phyloP scores from a whole-genome alignment of 2,113 vertebrate species.

The Indicator maculatus region DNA sequence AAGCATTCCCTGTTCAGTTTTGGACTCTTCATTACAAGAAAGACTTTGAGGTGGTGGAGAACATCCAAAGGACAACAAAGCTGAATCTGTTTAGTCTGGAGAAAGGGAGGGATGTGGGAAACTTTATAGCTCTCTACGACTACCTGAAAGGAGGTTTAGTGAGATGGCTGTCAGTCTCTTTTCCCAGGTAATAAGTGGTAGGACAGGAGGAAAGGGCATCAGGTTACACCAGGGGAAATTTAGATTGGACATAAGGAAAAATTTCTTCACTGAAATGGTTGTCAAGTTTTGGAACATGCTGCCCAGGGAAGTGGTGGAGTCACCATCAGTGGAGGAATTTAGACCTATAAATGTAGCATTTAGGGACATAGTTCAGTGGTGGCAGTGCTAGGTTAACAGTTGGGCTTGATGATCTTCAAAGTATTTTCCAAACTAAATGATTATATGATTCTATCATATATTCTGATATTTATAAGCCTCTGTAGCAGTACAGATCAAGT shows the following conservation, averaged over 20 bases:
- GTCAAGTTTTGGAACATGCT: not conserved
- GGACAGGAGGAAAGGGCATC: not conserved
- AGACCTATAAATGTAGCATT: not conserved
- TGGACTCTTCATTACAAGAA: not conserved
- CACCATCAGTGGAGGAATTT: not conserved
- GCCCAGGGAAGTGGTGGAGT: not conserved
- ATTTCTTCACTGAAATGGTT: too few species aligned
- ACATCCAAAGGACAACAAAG: not conserved
- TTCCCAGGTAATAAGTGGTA: not conserved
- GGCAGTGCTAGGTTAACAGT: not conserved
- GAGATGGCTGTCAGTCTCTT: too few species aligned
- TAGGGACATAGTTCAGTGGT: not conserved
- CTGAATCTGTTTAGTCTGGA: too few species aligned
- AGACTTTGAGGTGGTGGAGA: not conserved
- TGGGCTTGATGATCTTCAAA: not conserved
- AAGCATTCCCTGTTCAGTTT: not conserved
- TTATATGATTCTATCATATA: not conserved
- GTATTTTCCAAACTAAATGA: not conserved
- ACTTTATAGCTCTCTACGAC: too few species aligned
- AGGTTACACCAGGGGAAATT: too few species aligned
- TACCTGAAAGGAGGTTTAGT: too few species aligned
- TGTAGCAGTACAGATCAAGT: not conserved
- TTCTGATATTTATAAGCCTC: not conserved
- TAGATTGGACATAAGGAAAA: too few species aligned
- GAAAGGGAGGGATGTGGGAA: too few species aligned